phyloP scores from a whole-genome alignment of 2,797 vertebrate genomes.

The Peromyscus melanophrys region DNA sequence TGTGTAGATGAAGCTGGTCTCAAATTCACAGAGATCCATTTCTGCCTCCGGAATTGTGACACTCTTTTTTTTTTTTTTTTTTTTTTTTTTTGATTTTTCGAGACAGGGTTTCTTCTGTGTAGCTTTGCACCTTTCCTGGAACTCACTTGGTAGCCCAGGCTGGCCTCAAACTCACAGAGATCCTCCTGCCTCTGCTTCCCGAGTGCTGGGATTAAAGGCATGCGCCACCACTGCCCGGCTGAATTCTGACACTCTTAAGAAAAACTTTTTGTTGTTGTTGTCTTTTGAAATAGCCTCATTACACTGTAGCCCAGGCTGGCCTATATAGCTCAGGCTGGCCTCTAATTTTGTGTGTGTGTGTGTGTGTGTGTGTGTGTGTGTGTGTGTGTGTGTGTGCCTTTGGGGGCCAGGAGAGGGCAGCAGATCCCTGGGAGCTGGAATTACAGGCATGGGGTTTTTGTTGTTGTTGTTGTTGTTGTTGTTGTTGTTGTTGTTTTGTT shows the following conservation, averaged over 20 bases:
- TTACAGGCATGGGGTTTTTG: neutral
- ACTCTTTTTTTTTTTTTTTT: no score
- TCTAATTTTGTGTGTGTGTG: neutral
- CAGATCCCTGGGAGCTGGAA: neutral
- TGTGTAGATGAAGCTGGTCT: neutral
- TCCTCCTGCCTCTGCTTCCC: no score
- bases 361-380: neutral
- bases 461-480: no score
- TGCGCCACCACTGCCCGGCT: no score
- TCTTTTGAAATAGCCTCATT: neutral
- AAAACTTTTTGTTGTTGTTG: neutral
- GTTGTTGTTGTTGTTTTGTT: neutral
- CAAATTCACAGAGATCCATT: neutral
- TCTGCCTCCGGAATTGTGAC: neutral
- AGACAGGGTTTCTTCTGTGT: no score
- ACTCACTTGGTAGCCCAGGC: no score
- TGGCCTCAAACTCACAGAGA: no score
- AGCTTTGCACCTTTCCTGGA: no score
- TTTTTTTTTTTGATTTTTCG: no score
- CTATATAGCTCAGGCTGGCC: neutral
- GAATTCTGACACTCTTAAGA: neutral
- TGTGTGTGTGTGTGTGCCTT: neutral
- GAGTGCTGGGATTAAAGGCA: no score
- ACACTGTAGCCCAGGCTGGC: neutral
- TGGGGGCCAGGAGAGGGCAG: neutral